Base-by-base conservation (phyloP, 2,888 invertebrate species). In the Bugulina stolonifera region DNA sequence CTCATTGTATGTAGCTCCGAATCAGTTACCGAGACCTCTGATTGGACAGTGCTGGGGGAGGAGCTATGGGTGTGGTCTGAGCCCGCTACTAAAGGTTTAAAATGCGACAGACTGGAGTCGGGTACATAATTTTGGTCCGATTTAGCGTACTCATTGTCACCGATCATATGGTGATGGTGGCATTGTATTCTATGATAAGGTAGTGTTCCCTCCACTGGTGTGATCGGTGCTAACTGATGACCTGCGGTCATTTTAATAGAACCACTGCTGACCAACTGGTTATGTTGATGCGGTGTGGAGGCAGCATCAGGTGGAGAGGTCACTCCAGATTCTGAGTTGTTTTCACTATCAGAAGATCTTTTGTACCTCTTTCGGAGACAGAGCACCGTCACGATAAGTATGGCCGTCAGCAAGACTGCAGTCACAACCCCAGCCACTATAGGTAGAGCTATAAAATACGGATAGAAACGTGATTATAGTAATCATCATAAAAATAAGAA, bases 121-220 rank as follows among this genome's bases (percentile, higher is more conserved):
- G 64, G 64, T 10, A 64, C 64, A 64, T 64, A 64, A 32, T 64
- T 64, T 3, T 64, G 22, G 10, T 27, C 18, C 32, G 14, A 25
- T n/a, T 27, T 64, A 43, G 43, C 18, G 43, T 43, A 43, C 10
- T 64, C 32, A 5, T 57, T 25, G 5, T 5, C 23, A 5, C 57
- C 57, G 23, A 57, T n/a, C 25, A 25, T 57, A 57, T 57, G 57
- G 32, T 64, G 25, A 64, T 64, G 64, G 5, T 27, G 64, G 27
- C 64, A 64, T 64, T 64, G 64, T 14, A 64, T 64, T 14, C 22
- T 64, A n/a, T 64, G 64, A n/a, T 64, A 64, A 25, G 64, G 64
- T 64, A 64, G n/a, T 14, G 64, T 64, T 32, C 3, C 10, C 14
- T 32, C 64, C 5, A 10, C 32, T 3, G 25, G 14, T 29, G 64